These are phyloP conservation scores for Portevinia maculata DNA, from an alignment of 2,888 invertebrate genomes.

Conservation along the genomic window DNA sequence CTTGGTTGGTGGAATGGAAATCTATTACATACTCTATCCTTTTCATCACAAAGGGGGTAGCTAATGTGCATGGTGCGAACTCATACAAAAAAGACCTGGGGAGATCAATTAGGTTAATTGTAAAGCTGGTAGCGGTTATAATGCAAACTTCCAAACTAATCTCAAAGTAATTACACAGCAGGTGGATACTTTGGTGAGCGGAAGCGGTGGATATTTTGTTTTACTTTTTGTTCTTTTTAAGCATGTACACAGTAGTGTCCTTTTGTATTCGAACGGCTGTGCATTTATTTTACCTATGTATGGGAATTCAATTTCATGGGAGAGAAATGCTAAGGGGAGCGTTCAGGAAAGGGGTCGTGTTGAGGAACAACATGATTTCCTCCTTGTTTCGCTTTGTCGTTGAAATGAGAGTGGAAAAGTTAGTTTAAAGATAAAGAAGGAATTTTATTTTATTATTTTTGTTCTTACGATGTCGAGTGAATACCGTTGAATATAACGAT, in stretches of 20 bases:
- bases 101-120: constrained; percentile 74
- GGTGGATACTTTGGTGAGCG: constrained; percentile 37
- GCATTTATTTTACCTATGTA: constrained; percentile 53
- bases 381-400: constrained; percentile 54
- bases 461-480: constrained; percentile 17
- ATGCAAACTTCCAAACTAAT: constrained; percentile 63
- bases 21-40: constrained; percentile 31
- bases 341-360: not conserved
- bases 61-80: not conserved
- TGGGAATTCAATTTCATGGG: constrained; percentile 46
- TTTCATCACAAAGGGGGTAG: not conserved
- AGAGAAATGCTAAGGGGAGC: not conserved
- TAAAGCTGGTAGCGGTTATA: constrained; percentile 64
- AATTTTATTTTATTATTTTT: constrained; percentile 61
- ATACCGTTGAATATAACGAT: constrained; percentile 32
- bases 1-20: constrained; percentile 11
- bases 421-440: constrained; percentile 59
- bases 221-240: constrained; percentile 11
- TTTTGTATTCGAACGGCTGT: constrained; percentile 36
- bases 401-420: constrained; percentile 60
- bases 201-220: constrained; percentile 15
- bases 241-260: constrained; percentile 12
- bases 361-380: constrained; percentile 24
- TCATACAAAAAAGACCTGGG: constrained; percentile 36
- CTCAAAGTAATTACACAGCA: constrained; percentile 68